A percentile compares a stretch with the other conserved stretches of the same genome.
Evolutionary conservation across 2,888 invertebrate species (phyloP).

Genomic region (Chrysomela aeneicollis): DNA sequence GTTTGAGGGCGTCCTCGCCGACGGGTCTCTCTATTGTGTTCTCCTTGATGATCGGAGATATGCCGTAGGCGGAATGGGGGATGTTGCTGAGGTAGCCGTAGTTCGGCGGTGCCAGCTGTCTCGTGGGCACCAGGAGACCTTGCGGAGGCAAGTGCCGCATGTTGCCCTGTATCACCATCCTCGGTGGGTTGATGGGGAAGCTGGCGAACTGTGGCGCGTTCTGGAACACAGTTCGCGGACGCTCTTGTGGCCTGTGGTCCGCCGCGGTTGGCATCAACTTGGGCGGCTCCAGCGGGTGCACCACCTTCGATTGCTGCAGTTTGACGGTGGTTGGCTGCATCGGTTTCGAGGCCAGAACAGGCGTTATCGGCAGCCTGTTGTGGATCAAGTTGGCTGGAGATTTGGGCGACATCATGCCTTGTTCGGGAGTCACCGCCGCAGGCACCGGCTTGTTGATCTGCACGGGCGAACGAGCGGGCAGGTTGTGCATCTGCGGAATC

Average conservation of each 20-base stretch:
- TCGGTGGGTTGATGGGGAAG: constrained; percentile 45
- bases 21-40: constrained; percentile 52
- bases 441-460: constrained; percentile 43
- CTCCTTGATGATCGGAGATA: constrained; percentile 36
- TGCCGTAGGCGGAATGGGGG: constrained; percentile 35
- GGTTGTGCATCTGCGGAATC: constrained; percentile 47
- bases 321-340: constrained; percentile 63
- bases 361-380: constrained; percentile 67
- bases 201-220: constrained; percentile 43
- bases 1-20: constrained; percentile 16
- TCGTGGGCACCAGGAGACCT: constrained; percentile 49
- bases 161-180: constrained; percentile 50
- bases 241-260: constrained; percentile 50
- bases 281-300: constrained; percentile 53
- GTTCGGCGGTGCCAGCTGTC: constrained; percentile 43
- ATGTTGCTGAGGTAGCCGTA: constrained; percentile 39
- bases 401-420: constrained; percentile 40
- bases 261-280: constrained; percentile 51
- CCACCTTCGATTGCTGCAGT: constrained; percentile 57
- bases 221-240: constrained; percentile 61
- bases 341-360: constrained; percentile 68
- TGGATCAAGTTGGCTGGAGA: constrained; percentile 50
- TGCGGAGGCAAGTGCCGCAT: constrained; percentile 45
- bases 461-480: constrained; percentile 50
- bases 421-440: constrained; percentile 38